These are phyloP conservation scores for Caenorhabditis latens DNA, from an alignment of 1,140 invertebrate species.

Conservation along the genomic window DNA sequence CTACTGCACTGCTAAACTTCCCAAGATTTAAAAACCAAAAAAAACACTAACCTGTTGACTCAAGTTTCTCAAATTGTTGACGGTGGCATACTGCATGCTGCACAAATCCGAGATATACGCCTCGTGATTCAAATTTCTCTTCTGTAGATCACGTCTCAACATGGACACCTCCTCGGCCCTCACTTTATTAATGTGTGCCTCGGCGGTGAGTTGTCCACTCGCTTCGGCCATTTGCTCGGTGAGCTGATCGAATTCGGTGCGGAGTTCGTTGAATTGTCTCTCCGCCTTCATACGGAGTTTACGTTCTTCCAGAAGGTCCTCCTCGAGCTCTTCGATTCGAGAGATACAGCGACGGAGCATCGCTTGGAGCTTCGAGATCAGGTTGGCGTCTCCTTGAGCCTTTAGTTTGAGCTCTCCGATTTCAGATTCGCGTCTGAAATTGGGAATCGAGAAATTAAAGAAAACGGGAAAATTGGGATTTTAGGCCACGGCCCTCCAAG, in stretches of 20 bases:
- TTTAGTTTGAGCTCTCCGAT: conserved; percentile 68
- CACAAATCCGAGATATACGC: conserved; percentile 91
- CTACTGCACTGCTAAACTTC: too few species aligned
- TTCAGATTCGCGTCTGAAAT: conserved; percentile 67
- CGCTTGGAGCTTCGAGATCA: conserved; percentile 93
- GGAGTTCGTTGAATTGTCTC: conserved; percentile 94
- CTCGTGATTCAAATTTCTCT: conserved; percentile 96
- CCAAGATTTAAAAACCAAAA: too few species aligned
- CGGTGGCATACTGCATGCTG: conserved; percentile 87
- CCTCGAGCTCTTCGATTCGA: conserved; percentile 95
- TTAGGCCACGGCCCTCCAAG: too few species aligned
- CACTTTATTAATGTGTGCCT: conserved; percentile 99
- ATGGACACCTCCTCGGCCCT: conserved; percentile 86
- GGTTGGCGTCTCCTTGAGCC: conserved; percentile 79
- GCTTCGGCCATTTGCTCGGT: conserved; percentile 85
- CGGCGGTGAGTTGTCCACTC: conserved; percentile 95
- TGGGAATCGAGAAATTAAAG: not conserved
- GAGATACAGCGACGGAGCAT: conserved; percentile 97
- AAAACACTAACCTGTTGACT: conserved; percentile 64
- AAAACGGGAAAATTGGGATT: too few species aligned
- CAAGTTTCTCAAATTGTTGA: conserved; percentile 72
- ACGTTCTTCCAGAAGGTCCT: conserved; percentile 95
- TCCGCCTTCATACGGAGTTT: conserved; percentile 91
- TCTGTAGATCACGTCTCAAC: conserved; percentile 95
- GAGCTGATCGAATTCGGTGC: conserved; percentile 93